Evolutionary conservation across 2,797 vertebrate genomes (phyloP), one percentile per base, ranked within the genome.

Genomic region (Sphaeramia orbicularis): DNA sequence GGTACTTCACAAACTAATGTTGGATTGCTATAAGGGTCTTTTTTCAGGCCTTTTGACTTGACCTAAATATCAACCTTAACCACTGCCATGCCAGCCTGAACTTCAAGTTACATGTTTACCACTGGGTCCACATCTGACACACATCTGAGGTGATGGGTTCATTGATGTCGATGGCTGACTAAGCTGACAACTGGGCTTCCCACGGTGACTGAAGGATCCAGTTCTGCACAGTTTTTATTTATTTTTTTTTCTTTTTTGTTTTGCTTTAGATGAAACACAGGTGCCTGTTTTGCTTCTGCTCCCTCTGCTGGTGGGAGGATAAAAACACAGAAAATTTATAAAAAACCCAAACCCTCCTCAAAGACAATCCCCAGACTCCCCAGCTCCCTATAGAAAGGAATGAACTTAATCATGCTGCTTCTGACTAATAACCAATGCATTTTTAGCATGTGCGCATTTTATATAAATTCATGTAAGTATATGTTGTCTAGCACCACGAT

Each of bases 241-340:
- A 14, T 55, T 56, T 32, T 19, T 32, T 44, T 35, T 9, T 10
- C 4, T 35, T 9, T 35, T 35, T 35, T 35, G 49, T 88, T 82
- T 86, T 85, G 86, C 87, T 92, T 91, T 93, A 90, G 92, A 90
- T 85, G 56, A 90, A 93, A 93, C 91, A 93, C 91, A 88, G 80
- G 92, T 94, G 93, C 93, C 94, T 94, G 94, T 86, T 90, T 74
- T 83, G 87, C 87, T 89, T 88, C 64, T 63, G 76, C 88, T 89
- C 90, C 88, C 87, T 57, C 84, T 85, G 84, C 83, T 92, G 87
- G 82, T 84, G 81, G 86, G 88, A 93, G 84, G 69, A 81, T 88
- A 80, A 89, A 88, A 79, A 71, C 50, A 80, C 69, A 73, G 10
- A 87, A 80, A 84, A 86, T 47, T 0, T 45, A 73, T 45, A 36